Conservation (phyloP, 2,888 invertebrate genomes). For the Megaustenia siamemsis region DNA sequence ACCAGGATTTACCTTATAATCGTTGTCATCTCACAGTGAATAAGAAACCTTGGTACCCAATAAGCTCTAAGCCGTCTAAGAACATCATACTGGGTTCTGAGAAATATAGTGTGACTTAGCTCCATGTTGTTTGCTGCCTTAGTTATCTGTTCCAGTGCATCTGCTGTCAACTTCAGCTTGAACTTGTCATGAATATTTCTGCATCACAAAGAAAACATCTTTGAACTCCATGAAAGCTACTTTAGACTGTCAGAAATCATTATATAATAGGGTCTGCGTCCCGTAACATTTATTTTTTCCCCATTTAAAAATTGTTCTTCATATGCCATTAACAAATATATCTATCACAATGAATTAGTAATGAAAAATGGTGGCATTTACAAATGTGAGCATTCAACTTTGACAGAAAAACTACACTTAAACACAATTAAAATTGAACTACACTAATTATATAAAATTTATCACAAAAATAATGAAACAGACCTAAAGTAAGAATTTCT, state of each 20-base stretch:
- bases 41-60: conserved; percentile 79
- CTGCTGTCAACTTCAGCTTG: conserved; percentile 76
- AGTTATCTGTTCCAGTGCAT: conserved; percentile 76
- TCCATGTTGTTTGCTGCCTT: conserved; percentile 72
- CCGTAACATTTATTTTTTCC: not conserved
- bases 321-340: no score
- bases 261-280: not conserved
- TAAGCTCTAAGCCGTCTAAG: conserved; percentile 78
- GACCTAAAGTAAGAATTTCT: conserved; percentile 78
- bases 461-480: not conserved
- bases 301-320: no score
- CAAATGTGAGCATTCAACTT: not conserved
- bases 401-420: not conserved
- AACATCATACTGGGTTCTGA: conserved; percentile 80
- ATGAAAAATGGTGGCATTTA: no score
- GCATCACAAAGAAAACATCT: no score
- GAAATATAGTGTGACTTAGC: conserved; percentile 78
- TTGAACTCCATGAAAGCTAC: no score
- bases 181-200: conserved; percentile 80
- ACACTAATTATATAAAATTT: not conserved
- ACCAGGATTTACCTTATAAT: conserved; percentile 56
- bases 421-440: not conserved
- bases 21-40: conserved; percentile 75
- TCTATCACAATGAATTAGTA: no score
- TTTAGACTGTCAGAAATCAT: no score